Evolutionary conservation across 1,140 invertebrate genomes (phyloP), one percentile per base, ranked within the genome.

Genomic region (Thereuonema tuberculata): DNA sequence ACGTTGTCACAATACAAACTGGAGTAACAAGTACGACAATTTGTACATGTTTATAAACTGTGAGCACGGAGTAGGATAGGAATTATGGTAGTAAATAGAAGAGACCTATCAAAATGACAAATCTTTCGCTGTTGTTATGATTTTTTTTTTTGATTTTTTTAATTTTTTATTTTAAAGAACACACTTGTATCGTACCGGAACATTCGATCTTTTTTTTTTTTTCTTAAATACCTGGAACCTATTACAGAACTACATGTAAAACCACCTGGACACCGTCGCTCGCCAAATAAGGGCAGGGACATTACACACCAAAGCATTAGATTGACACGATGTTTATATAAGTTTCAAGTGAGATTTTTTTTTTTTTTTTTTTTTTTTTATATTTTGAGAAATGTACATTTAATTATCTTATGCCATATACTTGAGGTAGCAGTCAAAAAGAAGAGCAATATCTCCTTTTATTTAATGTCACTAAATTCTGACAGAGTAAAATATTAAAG

Each of bases 11-110:
- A 55, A 27, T 55, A 55, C 53, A 55, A 27, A 55, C 53, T 46
- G 28, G 24, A 12, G 28, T 3, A 58, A 49, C 57, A 58, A 58
- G 29, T 48, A 58, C 57, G 57, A 58, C 57, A 58, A 31, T 21
- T 58, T 37, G 29, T 58, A 57, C 53, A 55, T 57, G 29, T 58
- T 37, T 21, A 58, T 47, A 14, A 58, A 49, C 29, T 29, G 57
- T 58, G 57, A 58, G 57, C 57, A 58, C 47, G 27, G 12, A 58
- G 20, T 49, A 48, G 57, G 29, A 48, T 57, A 57, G 56, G 27
- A 57, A 46, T 31, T 57, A 55, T 55, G 23, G 53, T 14, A 28
- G 5, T 26, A 55, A 28, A 55, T 28, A 55, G 53, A 55, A 26
- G 28, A 55, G 24, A 50, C 48, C 48, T 50, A 21, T 50, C 48